These are phyloP conservation scores for Drosophila truncata DNA, from an alignment of 1,140 invertebrate genomes.

Conservation along the genomic window DNA sequence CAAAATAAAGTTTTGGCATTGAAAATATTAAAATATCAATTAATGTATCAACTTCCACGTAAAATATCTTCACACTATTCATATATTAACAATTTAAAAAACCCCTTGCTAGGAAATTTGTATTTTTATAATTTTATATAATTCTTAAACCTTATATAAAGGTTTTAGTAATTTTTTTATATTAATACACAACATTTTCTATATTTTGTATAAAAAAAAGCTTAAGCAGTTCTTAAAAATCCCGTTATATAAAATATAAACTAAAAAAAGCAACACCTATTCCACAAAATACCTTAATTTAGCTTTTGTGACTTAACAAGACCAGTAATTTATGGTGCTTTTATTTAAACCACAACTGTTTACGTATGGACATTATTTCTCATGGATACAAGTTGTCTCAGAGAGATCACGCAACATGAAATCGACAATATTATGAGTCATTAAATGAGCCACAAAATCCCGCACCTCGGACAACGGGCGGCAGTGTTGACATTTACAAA, in stretches of 20 bases:
- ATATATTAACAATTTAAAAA: too few relatives aligned
- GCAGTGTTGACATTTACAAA: constrained; percentile 82
- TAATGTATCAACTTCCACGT: too few relatives aligned
- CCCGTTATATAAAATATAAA: background rate
- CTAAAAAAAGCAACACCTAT: background rate
- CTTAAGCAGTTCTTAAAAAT: too few relatives aligned
- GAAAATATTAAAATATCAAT: too few relatives aligned
- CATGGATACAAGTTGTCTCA: constrained; percentile 51
- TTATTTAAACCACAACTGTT: constrained; percentile 25
- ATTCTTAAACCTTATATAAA: too few relatives aligned
- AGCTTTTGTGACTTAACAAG: background rate
- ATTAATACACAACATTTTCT: background rate
- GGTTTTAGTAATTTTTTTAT: background rate
- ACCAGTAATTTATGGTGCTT: constrained; percentile 6
- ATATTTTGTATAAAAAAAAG: background rate
- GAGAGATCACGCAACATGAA: constrained; percentile 80
- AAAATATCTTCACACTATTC: too few relatives aligned
- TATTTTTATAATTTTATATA: too few relatives aligned
- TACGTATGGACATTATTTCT: constrained; percentile 8
- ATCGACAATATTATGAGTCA: constrained; percentile 73
- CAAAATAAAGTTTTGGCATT: too few relatives aligned
- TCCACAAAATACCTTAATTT: background rate
- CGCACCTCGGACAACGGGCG: constrained; percentile 22
- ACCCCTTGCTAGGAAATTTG: too few relatives aligned
- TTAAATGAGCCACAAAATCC: constrained; percentile 57